A percentile compares a stretch with the other conserved stretches of the same genome.
Conservation (phyloP, 2,797 vertebrate genomes). For the Craterocephalus amniculus region DNA sequence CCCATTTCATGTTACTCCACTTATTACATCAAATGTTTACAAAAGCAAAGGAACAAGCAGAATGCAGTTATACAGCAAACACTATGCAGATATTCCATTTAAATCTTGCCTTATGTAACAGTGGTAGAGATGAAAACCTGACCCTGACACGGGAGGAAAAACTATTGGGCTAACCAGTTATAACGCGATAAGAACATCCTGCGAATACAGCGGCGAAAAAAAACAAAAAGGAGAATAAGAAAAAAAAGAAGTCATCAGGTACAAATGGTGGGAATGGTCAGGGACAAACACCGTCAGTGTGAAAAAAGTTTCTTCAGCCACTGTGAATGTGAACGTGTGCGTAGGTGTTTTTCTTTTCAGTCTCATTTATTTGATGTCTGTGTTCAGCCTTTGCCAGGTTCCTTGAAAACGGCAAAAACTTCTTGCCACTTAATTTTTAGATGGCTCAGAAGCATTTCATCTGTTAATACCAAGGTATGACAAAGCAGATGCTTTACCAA, state of each 20-base stretch:
- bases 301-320: not conserved
- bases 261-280: constrained; percentile 33
- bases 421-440: constrained; percentile 4
- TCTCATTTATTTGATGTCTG: constrained; percentile 3
- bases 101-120: constrained; percentile 49
- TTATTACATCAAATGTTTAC: constrained; percentile 23
- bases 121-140: constrained; percentile 36
- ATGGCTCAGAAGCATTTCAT: not conserved
- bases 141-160: constrained; percentile 38
- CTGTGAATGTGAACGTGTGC: constrained; percentile 21
- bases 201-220: not conserved
- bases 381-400: constrained; percentile 4
- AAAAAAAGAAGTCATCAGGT: constrained; percentile 40
- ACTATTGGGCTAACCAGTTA: constrained; percentile 47
- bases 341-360: constrained; percentile 13
- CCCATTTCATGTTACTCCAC: constrained; percentile 42
- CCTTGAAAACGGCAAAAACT: not conserved
- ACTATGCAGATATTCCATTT: constrained; percentile 31
- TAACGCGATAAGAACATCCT: constrained; percentile 34
- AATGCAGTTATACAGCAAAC: constrained; percentile 16
- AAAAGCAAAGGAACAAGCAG: not conserved
- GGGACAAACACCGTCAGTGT: constrained; percentile 15
- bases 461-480: not conserved
- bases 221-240: not conserved
- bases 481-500: not conserved